phyloP scores from a whole-genome alignment of 2,888 invertebrate species.

The Alloplasta piceator region DNA sequence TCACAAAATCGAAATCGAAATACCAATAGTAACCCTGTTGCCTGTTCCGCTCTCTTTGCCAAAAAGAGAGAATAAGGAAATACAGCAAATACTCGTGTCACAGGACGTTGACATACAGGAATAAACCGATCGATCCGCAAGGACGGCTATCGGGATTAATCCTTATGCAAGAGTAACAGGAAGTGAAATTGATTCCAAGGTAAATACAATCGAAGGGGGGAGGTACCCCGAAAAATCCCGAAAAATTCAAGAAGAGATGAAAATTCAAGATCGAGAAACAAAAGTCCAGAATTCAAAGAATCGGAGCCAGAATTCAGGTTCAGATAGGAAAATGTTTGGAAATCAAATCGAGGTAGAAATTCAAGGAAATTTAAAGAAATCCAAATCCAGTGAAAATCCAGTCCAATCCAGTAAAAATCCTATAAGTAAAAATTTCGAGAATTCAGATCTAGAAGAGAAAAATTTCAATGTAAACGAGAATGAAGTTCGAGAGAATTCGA shows the following conservation, averaged over 20 bases:
- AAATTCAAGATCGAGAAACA: neutral
- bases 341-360: too few species aligned
- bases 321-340: neutral
- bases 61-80: neutral
- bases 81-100: neutral
- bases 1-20: too few species aligned
- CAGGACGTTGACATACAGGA: neutral
- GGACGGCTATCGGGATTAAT: neutral
- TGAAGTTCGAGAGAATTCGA: too few species aligned
- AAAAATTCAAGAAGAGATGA: neutral
- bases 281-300: slow-evolving; percentile 12
- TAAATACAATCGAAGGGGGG: slow-evolving; percentile 13
- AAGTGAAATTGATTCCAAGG: neutral
- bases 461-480: neutral
- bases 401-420: too few species aligned
- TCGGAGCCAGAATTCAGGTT: slow-evolving; percentile 14
- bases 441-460: neutral
- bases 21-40: too few species aligned
- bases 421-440: too few species aligned
- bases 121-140: neutral
- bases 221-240: neutral
- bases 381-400: too few species aligned
- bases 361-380: too few species aligned
- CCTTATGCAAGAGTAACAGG: neutral
- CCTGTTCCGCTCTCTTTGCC: neutral